Conservation (phyloP, 2,113 vertebrate genomes). For the Cromileptes altivelis region DNA sequence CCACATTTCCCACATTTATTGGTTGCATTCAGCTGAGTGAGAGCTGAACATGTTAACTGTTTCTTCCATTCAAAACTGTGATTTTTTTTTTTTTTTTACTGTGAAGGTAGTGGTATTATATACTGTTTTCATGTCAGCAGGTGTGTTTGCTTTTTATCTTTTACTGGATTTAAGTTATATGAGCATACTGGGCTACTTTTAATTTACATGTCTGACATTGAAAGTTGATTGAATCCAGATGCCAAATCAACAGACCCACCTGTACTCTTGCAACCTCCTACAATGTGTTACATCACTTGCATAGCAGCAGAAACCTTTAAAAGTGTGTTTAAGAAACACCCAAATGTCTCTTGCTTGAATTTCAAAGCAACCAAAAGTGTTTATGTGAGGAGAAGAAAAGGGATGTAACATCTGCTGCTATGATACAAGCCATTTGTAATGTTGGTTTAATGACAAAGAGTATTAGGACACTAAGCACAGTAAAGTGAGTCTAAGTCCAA, state of each 20-base stretch:
- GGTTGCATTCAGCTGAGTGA: not conserved
- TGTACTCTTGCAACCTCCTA: not conserved
- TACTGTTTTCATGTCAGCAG: not conserved
- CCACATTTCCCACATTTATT: not conserved
- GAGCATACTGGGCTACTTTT: not conserved
- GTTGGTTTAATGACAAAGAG: not conserved
- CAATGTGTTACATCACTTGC: not conserved
- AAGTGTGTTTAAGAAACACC: not conserved
- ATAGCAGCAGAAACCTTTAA: not conserved
- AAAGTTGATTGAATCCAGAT: not conserved
- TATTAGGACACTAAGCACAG: not conserved
- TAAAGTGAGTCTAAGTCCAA: not conserved
- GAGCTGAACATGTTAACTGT: not conserved
- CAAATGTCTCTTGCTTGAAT: not conserved
- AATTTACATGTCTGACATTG: not conserved
- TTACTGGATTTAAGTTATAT: slow-evolving; percentile 1
- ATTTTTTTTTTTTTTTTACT: not conserved
- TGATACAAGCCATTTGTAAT: not conserved
- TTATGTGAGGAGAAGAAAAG: not conserved
- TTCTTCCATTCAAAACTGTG: not conserved
- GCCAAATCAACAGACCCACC: not conserved
- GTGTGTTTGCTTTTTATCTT: not conserved
- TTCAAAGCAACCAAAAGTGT: not conserved
- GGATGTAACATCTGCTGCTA: not conserved
- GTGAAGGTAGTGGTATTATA: not conserved